These are phyloP conservation scores for Sanderia malayensis DNA, from an alignment of 30 jellyfish, hydroid and myxozoan genomes.

Conservation along the genomic window DNA sequence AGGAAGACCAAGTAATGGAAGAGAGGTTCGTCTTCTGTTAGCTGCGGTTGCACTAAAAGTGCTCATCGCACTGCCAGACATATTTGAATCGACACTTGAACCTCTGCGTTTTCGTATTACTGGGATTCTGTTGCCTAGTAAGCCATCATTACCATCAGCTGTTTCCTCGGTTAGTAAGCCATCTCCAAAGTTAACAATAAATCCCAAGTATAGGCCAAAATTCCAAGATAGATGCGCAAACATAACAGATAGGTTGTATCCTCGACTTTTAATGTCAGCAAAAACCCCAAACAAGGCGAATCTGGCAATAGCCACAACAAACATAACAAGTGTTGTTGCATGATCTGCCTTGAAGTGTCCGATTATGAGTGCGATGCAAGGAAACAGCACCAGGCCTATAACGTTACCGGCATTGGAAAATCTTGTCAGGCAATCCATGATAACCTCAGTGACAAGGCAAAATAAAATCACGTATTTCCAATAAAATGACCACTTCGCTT, in stretches of 20 bases:
- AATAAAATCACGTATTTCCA: conserved; percentile 27
- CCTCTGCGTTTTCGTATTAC: conserved; percentile 78
- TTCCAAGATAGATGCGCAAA: conserved; percentile 25
- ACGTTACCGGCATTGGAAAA: not conserved
- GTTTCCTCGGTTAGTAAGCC: not conserved
- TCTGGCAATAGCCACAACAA: conserved; percentile 25
- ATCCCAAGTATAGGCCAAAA: conserved; percentile 41
- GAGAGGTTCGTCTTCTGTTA: conserved; percentile 70
- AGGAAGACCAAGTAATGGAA: conserved; percentile 86
- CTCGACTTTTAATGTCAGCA: not conserved
- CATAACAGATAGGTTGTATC: not conserved
- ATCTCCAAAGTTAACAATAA: conserved; percentile 24
- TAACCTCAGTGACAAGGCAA: conserved; percentile 21
- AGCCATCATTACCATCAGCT: conserved; percentile 22
- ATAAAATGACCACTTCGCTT: conserved; percentile 12
- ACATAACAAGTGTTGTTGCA: not conserved
- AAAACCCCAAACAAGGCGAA: conserved; percentile 28
- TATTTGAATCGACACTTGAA: conserved; percentile 68
- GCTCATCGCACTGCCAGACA: conserved; percentile 39
- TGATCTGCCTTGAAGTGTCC: not conserved
- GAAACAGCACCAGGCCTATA: conserved; percentile 3
- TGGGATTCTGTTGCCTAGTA: conserved; percentile 57
- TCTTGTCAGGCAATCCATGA: conserved; percentile 8
- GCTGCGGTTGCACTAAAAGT: conserved; percentile 44
- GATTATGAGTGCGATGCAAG: not conserved